Percentiles rank a stretch among this genome's conserved stretches.
These are phyloP conservation scores for Nephrotoma appendiculata DNA, from an alignment of 2,888 invertebrate genomes.

Conservation along the genomic window DNA sequence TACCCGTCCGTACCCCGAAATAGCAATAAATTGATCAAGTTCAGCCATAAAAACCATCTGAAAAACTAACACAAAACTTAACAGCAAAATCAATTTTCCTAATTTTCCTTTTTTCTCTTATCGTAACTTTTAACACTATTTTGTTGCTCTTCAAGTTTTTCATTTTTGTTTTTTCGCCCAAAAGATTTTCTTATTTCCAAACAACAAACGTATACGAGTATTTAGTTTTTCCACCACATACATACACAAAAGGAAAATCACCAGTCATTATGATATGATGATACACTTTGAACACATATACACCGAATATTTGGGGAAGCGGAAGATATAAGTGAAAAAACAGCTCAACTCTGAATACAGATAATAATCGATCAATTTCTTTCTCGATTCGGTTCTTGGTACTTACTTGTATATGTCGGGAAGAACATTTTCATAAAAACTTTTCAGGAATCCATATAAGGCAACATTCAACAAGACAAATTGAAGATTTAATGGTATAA, in stretches of 20 bases:
- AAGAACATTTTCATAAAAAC: background rate
- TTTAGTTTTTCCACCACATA: background rate
- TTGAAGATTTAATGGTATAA: background rate
- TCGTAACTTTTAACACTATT: background rate
- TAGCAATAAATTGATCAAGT: background rate
- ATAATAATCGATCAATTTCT: background rate
- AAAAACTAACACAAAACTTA: background rate
- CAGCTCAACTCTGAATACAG: background rate
- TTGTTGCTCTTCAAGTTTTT: background rate
- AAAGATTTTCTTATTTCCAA: background rate
- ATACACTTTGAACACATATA: background rate
- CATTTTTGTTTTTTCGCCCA: background rate
- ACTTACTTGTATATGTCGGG: background rate
- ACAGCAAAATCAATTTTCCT: background rate
- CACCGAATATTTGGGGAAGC: background rate
- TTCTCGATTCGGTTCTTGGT: background rate
- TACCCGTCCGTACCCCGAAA: background rate
- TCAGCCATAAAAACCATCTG: background rate
- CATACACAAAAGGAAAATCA: background rate
- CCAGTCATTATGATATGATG: background rate
- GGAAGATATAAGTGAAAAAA: background rate
- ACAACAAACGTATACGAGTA: background rate
- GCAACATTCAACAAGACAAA: background rate
- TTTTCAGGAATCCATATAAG: background rate
- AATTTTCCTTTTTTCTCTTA: background rate